Evolutionary conservation across 2,888 invertebrate species (phyloP).

Genomic region (Mycalesis mineus): DNA sequence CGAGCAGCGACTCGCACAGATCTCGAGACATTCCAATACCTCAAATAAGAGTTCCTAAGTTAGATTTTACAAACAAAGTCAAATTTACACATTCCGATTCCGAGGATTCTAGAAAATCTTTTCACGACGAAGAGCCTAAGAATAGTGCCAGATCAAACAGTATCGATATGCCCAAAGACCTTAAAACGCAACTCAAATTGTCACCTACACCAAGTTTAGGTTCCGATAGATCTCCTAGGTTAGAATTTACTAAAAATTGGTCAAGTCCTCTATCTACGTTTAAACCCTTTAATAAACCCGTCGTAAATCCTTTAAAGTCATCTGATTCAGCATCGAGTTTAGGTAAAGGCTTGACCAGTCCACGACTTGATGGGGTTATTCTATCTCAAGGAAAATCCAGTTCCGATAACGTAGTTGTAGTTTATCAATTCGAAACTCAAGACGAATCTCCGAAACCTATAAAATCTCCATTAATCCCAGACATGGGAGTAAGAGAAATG

Average conservation of each 20-base stretch:
- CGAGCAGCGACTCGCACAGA: constrained; percentile 37
- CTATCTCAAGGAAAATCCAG: constrained; percentile 68
- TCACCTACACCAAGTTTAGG: constrained; percentile 56
- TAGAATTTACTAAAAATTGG: constrained; percentile 60
- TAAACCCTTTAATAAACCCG: constrained; percentile 53
- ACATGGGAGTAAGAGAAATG: constrained; percentile 62
- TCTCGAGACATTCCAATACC: constrained; percentile 50
- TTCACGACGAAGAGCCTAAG: constrained; percentile 44
- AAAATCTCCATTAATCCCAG: constrained; percentile 59
- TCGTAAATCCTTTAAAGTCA: constrained; percentile 48
- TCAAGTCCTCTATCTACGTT: constrained; percentile 57
- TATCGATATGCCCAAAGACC: constrained; percentile 45
- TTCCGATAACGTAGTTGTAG: constrained; percentile 67
- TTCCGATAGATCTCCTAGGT: constrained; percentile 55
- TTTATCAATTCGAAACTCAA: constrained; percentile 67
- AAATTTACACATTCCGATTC: constrained; percentile 51
- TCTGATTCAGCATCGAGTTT: constrained; percentile 58
- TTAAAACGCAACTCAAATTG: constrained; percentile 48
- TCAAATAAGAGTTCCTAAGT: constrained; percentile 64
- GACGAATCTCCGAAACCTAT: constrained; percentile 54
- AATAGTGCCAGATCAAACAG: constrained; percentile 40
- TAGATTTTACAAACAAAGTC: constrained; percentile 51
- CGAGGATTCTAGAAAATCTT: constrained; percentile 53
- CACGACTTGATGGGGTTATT: constrained; percentile 65
- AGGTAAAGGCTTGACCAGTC: constrained; percentile 55